Percentiles rank a stretch among this genome's conserved stretches.
Evolutionary conservation across 2,113 vertebrate species (phyloP).

Genomic region (Mesembrinibis cayennensis): DNA sequence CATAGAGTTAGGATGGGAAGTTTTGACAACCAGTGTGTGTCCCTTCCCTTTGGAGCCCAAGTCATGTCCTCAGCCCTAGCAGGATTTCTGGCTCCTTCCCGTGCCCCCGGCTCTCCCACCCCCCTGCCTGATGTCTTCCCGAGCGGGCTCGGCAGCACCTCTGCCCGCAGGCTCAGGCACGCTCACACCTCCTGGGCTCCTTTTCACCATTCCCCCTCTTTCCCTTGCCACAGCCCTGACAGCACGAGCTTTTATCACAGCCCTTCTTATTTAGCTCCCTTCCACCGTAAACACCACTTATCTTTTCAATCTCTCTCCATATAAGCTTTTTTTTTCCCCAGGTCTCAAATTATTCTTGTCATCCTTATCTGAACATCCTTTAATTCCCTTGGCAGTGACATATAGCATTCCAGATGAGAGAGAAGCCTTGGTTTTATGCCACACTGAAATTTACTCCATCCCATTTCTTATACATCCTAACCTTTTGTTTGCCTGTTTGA

Average conservation of each 20-base stretch:
- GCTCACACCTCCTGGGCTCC: background rate
- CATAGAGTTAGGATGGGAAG: background rate
- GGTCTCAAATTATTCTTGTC: constrained; percentile 68
- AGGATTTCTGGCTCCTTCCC: background rate
- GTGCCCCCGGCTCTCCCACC: background rate
- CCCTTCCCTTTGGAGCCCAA: background rate
- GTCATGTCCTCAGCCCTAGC: background rate
- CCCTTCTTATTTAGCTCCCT: constrained; percentile 56
- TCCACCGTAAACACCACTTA: constrained; percentile 56
- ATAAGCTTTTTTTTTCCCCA: constrained; percentile 16
- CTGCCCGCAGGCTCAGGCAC: background rate
- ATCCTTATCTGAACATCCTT: constrained; percentile 66
- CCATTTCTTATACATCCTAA: constrained; percentile 30
- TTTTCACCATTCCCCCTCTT: background rate
- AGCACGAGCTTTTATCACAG: constrained; percentile 15
- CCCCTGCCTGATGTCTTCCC: background rate
- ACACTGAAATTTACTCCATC: constrained; percentile 27
- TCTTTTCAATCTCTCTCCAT: constrained; percentile 58
- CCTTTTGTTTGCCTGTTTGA: constrained; percentile 42
- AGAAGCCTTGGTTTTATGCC: constrained; percentile 52
- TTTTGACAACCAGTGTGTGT: background rate
- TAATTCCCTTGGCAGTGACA: constrained; percentile 66
- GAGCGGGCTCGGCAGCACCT: background rate
- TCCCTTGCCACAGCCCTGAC: background rate
- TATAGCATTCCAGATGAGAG: constrained; percentile 55